phyloP scores from a whole-genome alignment of 1,140 invertebrate genomes.

The Cherax quadricarinatus region DNA sequence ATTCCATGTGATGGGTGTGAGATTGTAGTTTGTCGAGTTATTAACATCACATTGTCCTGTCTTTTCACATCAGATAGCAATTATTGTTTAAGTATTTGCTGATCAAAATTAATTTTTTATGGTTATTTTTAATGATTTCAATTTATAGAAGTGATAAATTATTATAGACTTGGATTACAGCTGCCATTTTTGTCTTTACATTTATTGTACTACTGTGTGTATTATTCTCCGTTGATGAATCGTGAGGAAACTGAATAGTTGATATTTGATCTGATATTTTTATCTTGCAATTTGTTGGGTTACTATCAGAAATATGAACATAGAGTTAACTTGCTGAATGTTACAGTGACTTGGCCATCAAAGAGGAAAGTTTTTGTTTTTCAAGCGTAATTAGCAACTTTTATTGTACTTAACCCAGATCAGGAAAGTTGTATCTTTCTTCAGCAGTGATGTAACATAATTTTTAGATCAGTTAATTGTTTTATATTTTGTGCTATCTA shows the following conservation, averaged over 20 bases:
- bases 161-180: neutral
- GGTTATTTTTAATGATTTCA: neutral
- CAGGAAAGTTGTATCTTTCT: slow-evolving; percentile 12
- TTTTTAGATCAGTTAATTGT: slow-evolving; percentile 32
- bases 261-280: neutral
- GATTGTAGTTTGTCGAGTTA: slow-evolving; percentile 5
- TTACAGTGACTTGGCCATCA: neutral
- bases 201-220: neutral
- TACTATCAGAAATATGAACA: neutral
- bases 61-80: neutral
- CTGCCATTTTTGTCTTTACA: neutral
- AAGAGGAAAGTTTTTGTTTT: neutral
- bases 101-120: neutral
- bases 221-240: neutral
- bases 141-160: neutral
- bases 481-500: slow-evolving; percentile 22
- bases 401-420: slow-evolving; percentile 8
- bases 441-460: slow-evolving; percentile 4
- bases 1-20: neutral
- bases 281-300: neutral
- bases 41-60: neutral
- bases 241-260: neutral
- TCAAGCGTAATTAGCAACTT: neutral
- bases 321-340: neutral
- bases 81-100: neutral